Base-by-base conservation (phyloP, 2,797 vertebrate species). In the Sebastiscus albofasciatus region DNA sequence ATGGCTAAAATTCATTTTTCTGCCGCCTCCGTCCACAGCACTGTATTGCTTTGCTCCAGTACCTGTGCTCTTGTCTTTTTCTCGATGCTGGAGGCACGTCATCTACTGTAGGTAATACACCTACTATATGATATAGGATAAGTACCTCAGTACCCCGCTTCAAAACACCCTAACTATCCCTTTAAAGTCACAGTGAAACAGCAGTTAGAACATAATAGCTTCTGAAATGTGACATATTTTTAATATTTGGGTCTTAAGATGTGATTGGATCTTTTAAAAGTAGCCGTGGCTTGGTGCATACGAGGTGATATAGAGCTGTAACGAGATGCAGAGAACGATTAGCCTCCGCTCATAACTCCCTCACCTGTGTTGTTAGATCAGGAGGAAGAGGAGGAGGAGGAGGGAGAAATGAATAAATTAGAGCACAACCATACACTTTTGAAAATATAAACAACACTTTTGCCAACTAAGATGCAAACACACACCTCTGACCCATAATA, bases 261-360 rank as follows among this genome's bases (percentile, higher is more conserved):
- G 22, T 22, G 10, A 18, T 22, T 60, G 20, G 13, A 8, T 31
- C 42, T 60, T 36, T 52, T 14, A 9, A 26, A 70, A 62, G 26
- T 22, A 29, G 77, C 14, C 4, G 0, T 29, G 26, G 20, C 29
- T 66, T n/a, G 11, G 5, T 26, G 1, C 1, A 34, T 0, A 31
- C 18, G 6, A 58, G 1, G n/a, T 3, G 27, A 39, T 8, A 26
- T 29, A 29, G 24, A 66, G 64, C 34, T 6, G 7, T n/a, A 11
- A 20, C 33, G 36, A 74, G 20, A 27, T n/a, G 10, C 8, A 33
- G 29, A 61, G 31, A 22, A 39, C 20, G 22, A 8, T 3, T 36
- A 24, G 58, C 22, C 29, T 49, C 52, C 79, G n/a, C 46, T 26
- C n/a, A 33, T 16, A 68, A 42, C n/a, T 34, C 6, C 29, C n/a